Conservation (phyloP, 2,797 vertebrate genomes). For the Cryptoprocta ferox region DNA sequence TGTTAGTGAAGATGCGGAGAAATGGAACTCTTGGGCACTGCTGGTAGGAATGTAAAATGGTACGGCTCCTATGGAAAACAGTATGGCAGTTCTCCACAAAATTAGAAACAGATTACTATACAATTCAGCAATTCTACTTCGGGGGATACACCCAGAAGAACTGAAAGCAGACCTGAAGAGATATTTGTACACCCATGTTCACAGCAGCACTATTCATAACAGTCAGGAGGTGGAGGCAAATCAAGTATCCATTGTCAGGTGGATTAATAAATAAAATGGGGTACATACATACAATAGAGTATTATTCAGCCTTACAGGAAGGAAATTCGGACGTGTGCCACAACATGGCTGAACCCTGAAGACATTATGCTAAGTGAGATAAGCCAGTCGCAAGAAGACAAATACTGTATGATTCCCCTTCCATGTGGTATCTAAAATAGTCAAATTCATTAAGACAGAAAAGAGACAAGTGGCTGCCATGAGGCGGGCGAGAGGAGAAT, state of each 20-base stretch:
- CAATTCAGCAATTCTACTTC: neutral
- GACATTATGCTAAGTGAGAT: neutral
- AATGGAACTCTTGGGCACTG: neutral
- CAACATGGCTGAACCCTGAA: neutral
- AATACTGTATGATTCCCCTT: neutral
- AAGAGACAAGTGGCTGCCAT: neutral
- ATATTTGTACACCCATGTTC: neutral
- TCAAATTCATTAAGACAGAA: neutral
- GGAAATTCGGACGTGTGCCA: neutral
- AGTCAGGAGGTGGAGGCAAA: neutral
- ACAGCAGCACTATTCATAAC: neutral
- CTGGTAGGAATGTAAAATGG: neutral
- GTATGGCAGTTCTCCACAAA: neutral
- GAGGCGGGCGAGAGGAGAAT: neutral
- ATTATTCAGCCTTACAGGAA: neutral
- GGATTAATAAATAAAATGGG: neutral
- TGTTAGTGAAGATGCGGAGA: neutral
- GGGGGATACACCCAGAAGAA: neutral
- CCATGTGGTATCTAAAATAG: neutral
- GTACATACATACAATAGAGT: no score
- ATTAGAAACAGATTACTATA: neutral
- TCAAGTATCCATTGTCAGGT: neutral
- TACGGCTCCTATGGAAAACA: neutral
- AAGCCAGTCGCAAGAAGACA: neutral
- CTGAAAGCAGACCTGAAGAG: neutral